Conservation (phyloP, 2,888 invertebrate species). For the Diarsia rubi region DNA sequence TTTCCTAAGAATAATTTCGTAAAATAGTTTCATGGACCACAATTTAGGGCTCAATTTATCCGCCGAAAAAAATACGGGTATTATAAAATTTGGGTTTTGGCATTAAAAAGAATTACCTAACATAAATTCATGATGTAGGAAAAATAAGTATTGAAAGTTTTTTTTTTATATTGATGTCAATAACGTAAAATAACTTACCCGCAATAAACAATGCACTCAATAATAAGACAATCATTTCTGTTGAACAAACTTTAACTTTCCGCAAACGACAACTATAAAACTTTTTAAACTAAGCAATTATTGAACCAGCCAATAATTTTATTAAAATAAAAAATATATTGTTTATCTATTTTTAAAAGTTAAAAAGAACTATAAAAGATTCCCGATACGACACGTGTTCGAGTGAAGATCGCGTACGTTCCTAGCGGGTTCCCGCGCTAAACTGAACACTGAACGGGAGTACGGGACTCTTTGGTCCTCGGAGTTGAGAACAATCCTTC, state of each 20-base stretch:
- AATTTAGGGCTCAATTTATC: background rate
- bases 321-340: background rate
- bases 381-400: slow-evolving; percentile 30
- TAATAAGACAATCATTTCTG: slow-evolving; percentile 55
- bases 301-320: background rate
- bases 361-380: slow-evolving; percentile 24
- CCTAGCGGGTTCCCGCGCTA: slow-evolving; percentile 65
- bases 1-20: background rate
- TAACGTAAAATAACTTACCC: slow-evolving; percentile 52
- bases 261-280: slow-evolving; percentile 23
- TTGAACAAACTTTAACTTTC: slow-evolving; percentile 15
- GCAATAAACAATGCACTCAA: slow-evolving; percentile 62
- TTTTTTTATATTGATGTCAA: background rate
- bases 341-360: slow-evolving; percentile 10
- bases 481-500: slow-evolving; percentile 47
- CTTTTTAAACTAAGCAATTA: slow-evolving; percentile 1
- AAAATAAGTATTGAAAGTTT: background rate
- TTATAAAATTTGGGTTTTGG: background rate
- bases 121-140: background rate
- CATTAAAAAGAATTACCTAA: background rate
- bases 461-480: slow-evolving; percentile 47
- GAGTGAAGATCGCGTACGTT: slow-evolving; percentile 60
- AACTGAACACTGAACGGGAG: slow-evolving; percentile 65
- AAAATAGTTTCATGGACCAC: background rate
- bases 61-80: background rate